Evolutionary conservation across 1,140 invertebrate genomes (phyloP), one percentile per base, ranked within the genome.

Genomic region (Ceratina japonica): DNA sequence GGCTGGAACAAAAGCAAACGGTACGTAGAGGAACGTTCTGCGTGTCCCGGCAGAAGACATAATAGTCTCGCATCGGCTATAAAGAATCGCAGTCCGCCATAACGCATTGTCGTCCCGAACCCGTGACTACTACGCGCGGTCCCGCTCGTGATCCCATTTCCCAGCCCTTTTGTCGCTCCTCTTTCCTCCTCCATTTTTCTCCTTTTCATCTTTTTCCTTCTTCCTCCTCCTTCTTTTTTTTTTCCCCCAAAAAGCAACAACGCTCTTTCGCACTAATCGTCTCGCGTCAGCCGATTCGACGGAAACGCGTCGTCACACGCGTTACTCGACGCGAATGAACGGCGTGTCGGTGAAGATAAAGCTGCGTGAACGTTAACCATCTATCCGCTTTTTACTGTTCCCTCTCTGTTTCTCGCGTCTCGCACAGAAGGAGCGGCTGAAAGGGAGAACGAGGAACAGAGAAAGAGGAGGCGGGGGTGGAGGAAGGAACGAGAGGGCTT

Each of bases 231-330:
- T n/a, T 10, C n/a, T n/a, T 18, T n/a, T 20, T 37, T 51, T 24
- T 66, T 44, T 44, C 7, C 12, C 58, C 51, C 59, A 71, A 78
- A 65, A 66, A 61, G 82, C 83, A 88, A 88, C 80, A 82, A 88
- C 63, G 80, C 79, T 73, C 69, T 74, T 69, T 75, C 85, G 74
- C 78, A 79, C 74, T 87, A 83, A 87, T 86, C 85, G 76, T 78
- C 76, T 75, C 81, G 85, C 79, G 79, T 68, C 74, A 75, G 69
- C 62, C 79, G 83, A 86, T 87, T 85, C 83, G 79, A 85, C 87
- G 84, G 82, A 87, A 79, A 77, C 74, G 74, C 68, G 76, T 76
- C 81, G 68, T 74, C 76, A 81, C 74, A 75, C 74, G 75, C 75
- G 79, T 85, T 75, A 68, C 75, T 79, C 76, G 61, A 66, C n/a